Evolutionary conservation across 37 sponge, comb jelly and placozoan species (phyloP), one percentile per base, ranked within the genome.

Genomic region (Haliclona indistincta): DNA sequence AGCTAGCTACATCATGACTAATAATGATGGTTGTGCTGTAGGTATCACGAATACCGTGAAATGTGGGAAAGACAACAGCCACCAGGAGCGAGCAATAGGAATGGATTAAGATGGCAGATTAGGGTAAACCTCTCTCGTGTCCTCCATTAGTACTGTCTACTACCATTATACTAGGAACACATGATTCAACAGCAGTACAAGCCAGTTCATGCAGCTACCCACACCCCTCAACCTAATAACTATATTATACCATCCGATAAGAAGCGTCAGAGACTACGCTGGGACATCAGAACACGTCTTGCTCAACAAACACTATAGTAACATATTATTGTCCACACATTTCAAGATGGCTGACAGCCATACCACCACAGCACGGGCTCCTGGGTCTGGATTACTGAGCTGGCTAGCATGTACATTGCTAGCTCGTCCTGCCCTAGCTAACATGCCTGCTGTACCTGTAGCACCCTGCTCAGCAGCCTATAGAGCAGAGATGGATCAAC

Each of bases 341-440:
- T n/a, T n/a, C n/a, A n/a, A 43, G 30, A 89, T 32, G 6, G 85
- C 85, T 39, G 74, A 51, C 63, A 94, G 13, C 83, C 91, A 86
- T 17, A 94, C 34, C 32, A 63, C 70, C 23, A 94, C 91, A 32
- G 95, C 95, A 0, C 58, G 33, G 1, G 95, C 95, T 49, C 95
- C 95, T 30, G 95, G 88, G 45, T 90, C 95, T 10, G 74, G 74
- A 0, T 81, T 77, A n/a, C 74, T 90, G 34, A 90, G 70, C n/a
- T 80, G 88, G n/a, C 73, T 60, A 2, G 32, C 29, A 63, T 74
- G 61, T 51, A 90, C 84, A 43, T 94, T 83, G 74, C 91, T 90
- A 28, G 95, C 91, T 44, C 95, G 36, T 23, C 95, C 95, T 17
- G 95, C 87, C 43, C 54, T 74, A 22, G 95, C 95, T n/a, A 42